A percentile compares a stretch with the other conserved stretches of the same genome.
Evolutionary conservation across 2,888 invertebrate species (phyloP).

Genomic region (Scrobipalpa costella): DNA sequence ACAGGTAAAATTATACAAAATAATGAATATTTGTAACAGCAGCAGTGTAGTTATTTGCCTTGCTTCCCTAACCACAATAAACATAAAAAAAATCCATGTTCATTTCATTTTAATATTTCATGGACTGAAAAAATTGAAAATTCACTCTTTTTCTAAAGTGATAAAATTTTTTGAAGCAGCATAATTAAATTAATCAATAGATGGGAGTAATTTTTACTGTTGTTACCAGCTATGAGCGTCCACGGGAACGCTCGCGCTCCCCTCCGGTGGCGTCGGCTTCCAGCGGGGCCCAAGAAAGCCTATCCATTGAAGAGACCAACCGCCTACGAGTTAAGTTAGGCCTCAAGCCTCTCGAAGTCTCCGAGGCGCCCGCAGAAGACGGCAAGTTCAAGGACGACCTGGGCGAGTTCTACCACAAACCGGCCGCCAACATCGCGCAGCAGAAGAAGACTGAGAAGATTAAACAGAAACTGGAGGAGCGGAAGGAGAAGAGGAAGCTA

Average conservation of each 20-base stretch:
- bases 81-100: too few relatives aligned
- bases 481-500: conserved; percentile 89
- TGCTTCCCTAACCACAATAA: too few relatives aligned
- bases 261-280: conserved; percentile 58
- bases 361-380: conserved; percentile 51
- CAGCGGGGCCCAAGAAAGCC: conserved; percentile 77
- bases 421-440: conserved; percentile 87
- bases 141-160: too few relatives aligned
- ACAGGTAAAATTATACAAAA: conserved; percentile 39
- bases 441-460: conserved; percentile 90
- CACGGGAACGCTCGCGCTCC: conserved; percentile 24
- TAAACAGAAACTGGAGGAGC: conserved; percentile 87
- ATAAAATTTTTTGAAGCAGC: too few relatives aligned
- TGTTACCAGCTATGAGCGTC: conserved; percentile 39
- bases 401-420: conserved; percentile 94
- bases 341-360: conserved; percentile 90
- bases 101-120: too few relatives aligned
- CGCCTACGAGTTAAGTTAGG: conserved; percentile 95
- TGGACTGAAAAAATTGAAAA: too few relatives aligned
- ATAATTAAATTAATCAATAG: too few relatives aligned
- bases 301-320: conserved; percentile 93
- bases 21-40: neutral
- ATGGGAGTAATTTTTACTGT: too few relatives aligned
- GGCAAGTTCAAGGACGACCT: conserved; percentile 79
- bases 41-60: too few relatives aligned